Evolutionary conservation across 2,888 invertebrate species (phyloP).

Genomic region (Andrena bicolor): DNA sequence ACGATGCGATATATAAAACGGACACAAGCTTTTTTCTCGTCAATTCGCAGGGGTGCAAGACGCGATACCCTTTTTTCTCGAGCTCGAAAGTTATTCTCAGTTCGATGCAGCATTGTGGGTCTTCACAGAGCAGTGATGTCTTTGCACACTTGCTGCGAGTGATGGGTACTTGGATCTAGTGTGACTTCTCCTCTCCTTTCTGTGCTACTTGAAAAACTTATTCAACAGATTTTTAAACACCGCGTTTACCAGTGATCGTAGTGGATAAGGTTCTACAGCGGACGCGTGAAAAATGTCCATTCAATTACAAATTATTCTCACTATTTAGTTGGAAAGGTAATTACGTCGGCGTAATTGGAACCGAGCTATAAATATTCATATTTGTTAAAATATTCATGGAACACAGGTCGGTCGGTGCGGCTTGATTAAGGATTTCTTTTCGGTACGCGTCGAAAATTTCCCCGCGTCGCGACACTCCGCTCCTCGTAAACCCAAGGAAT

Average conservation of each 20-base stretch:
- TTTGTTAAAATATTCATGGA: slow-evolving; percentile 44
- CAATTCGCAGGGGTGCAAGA: background rate
- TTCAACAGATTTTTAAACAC: background rate
- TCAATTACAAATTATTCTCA: slow-evolving; percentile 23
- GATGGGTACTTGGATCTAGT: too few relatives aligned
- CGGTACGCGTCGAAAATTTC: background rate
- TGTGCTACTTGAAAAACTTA: too few relatives aligned
- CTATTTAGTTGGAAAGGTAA: slow-evolving; percentile 26
- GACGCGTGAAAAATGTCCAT: slow-evolving; percentile 10
- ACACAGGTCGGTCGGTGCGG: background rate
- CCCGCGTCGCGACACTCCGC: background rate
- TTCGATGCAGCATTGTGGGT: too few relatives aligned
- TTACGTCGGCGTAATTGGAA: slow-evolving; percentile 31
- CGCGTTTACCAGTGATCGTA: background rate
- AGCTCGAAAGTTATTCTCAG: too few relatives aligned
- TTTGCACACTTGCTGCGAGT: background rate
- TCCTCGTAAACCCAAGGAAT: background rate
- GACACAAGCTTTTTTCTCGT: background rate
- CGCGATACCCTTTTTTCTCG: background rate
- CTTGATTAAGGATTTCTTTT: slow-evolving; percentile 5
- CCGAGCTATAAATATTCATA: slow-evolving; percentile 32
- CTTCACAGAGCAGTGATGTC: background rate
- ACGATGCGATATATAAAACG: slow-evolving; percentile 28
- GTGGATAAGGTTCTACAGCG: background rate
- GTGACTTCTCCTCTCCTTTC: too few relatives aligned